These are phyloP conservation scores for Cerastis rubricosa DNA, from an alignment of 2,888 invertebrate species.

Conservation along the genomic window DNA sequence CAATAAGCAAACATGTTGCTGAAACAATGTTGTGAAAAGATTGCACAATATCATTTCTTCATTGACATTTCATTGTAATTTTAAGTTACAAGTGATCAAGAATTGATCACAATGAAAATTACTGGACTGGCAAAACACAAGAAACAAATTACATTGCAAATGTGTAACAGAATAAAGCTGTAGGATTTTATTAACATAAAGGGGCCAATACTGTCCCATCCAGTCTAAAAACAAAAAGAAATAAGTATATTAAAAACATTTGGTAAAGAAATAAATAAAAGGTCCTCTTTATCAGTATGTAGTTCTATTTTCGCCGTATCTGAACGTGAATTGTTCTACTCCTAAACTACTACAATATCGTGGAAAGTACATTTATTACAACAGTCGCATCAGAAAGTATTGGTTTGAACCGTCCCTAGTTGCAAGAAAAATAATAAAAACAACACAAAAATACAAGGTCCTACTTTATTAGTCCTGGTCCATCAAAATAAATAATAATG, in stretches of 20 bases:
- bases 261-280: background rate
- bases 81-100: background rate
- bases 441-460: slow-evolving; percentile 40
- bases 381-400: background rate
- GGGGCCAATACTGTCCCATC: background rate
- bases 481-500: slow-evolving; percentile 36
- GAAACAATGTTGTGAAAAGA: background rate
- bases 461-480: slow-evolving; percentile 45
- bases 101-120: background rate
- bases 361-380: slow-evolving; percentile 5
- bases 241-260: slow-evolving; percentile 1
- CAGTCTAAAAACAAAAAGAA: slow-evolving; percentile 4
- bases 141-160: slow-evolving; percentile 15
- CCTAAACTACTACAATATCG: slow-evolving; percentile 7
- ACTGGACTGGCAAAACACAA: slow-evolving; percentile 8
- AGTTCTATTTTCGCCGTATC: background rate
- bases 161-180: background rate
- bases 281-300: slow-evolving; percentile 28
- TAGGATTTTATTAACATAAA: slow-evolving; percentile 1
- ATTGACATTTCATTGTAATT: background rate
- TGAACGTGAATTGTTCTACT: background rate
- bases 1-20: background rate
- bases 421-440: slow-evolving; percentile 40
- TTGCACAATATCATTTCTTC: background rate
- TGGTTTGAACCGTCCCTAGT: background rate